Conservation (phyloP, 37 sponge, comb jelly and placozoan species). For the Haliclona indistincta region DNA sequence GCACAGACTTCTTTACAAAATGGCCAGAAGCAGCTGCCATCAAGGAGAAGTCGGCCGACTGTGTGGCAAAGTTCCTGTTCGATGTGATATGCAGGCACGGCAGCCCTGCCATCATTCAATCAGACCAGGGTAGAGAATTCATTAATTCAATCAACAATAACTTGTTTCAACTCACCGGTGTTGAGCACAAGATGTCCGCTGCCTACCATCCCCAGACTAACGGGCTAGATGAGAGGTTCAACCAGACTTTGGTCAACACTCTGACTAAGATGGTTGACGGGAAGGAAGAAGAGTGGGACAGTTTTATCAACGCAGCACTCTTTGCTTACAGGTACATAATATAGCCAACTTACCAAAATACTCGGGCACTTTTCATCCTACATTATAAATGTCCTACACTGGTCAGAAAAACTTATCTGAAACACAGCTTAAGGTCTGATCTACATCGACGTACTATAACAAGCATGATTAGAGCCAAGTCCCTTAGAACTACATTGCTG, state of each 20-base stretch:
- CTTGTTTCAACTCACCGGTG: constrained; percentile 19
- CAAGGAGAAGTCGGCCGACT: constrained; percentile 13
- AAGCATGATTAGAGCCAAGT: too few species aligned
- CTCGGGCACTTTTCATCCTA: too few species aligned
- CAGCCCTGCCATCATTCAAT: constrained; percentile 9
- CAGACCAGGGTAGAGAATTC: constrained; percentile 44
- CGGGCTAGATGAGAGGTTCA: constrained; percentile 39
- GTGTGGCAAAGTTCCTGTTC: constrained; percentile 20
- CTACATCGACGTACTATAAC: too few species aligned
- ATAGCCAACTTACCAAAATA: too few species aligned
- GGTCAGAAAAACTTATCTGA: too few species aligned
- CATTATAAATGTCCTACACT: too few species aligned
- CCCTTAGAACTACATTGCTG: too few species aligned
- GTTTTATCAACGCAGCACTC: not conserved
- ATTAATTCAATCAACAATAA: constrained; percentile 12
- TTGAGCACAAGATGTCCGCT: constrained; percentile 12
- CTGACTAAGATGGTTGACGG: constrained; percentile 6
- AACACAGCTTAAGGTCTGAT: too few species aligned
- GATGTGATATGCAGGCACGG: constrained; percentile 27
- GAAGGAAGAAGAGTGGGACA: constrained; percentile 35
- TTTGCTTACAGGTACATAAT: too few species aligned
- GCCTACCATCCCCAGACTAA: constrained; percentile 48
- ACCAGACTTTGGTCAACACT: constrained; percentile 20
- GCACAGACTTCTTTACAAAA: constrained; percentile 38
- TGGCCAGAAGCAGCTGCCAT: constrained; percentile 54